phyloP scores from a whole-genome alignment of 2,888 invertebrate genomes.

The Stramonita haemastoma region DNA sequence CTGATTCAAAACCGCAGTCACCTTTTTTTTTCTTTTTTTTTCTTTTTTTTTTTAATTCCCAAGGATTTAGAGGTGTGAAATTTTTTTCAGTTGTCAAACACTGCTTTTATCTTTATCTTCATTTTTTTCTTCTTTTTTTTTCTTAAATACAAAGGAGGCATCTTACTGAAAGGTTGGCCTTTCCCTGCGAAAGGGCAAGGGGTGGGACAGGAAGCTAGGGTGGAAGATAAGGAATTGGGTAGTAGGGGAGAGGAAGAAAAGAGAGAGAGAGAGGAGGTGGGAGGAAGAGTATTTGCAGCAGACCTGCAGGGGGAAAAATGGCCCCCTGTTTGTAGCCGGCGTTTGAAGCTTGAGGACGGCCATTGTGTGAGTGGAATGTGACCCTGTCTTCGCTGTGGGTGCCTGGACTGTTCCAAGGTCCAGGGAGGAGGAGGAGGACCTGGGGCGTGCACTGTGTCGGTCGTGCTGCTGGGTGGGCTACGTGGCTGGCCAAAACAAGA shows the following conservation, averaged over 20 bases:
- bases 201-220: background rate
- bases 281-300: background rate
- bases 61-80: background rate
- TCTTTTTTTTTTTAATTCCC: background rate
- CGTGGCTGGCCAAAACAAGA: background rate
- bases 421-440: background rate
- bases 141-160: background rate
- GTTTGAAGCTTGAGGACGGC: background rate
- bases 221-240: background rate
- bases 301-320: background rate
- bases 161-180: background rate
- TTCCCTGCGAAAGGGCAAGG: background rate
- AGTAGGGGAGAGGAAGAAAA: background rate
- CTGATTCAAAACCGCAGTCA: slow-evolving; percentile 36
- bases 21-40: background rate
- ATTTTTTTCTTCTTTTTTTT: background rate
- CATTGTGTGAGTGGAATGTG: background rate
- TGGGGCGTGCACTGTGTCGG: background rate
- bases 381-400: background rate
- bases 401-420: slow-evolving; percentile 24
- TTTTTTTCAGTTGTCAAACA: background rate
- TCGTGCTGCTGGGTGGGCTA: slow-evolving; percentile 20
- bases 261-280: background rate
- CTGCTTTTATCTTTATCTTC: background rate
- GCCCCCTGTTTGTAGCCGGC: background rate